A percentile compares a stretch with the other conserved stretches of the same genome.
Conservation (phyloP, 2,888 invertebrate genomes). For the Sphaerophoria rueppellii region DNA sequence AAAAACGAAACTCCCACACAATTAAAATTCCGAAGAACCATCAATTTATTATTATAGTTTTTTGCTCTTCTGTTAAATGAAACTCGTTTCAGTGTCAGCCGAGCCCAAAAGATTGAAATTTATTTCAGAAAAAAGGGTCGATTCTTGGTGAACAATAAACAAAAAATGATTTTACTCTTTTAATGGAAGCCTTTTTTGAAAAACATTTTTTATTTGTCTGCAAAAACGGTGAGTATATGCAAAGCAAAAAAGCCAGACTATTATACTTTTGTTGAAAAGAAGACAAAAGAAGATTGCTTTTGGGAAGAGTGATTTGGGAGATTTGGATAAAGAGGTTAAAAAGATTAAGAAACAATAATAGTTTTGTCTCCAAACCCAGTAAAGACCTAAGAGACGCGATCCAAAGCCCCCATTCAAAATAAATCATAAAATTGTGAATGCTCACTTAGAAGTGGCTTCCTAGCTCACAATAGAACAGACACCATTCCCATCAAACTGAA, state of each 20-base stretch:
- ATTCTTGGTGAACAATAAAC: not conserved
- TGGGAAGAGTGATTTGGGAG: no score
- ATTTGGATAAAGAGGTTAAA: no score
- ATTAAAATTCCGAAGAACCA: slow-evolving; percentile 51
- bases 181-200: not conserved
- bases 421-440: not conserved
- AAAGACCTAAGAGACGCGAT: no score
- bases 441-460: not conserved
- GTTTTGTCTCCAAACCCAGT: no score
- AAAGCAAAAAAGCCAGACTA: not conserved
- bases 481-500: slow-evolving; percentile 37
- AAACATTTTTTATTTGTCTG: slow-evolving; percentile 1
- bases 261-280: no score
- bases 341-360: no score
- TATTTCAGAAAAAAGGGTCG: slow-evolving; percentile 20
- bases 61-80: slow-evolving; percentile 1
- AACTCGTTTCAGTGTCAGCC: slow-evolving; percentile 50
- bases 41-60: slow-evolving; percentile 36
- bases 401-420: no score
- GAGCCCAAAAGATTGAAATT: slow-evolving; percentile 45
- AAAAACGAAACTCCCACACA: slow-evolving; percentile 43
- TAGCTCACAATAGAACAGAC: slow-evolving; percentile 6
- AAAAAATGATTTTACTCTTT: not conserved
- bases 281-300: no score
- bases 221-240: slow-evolving; percentile 18